phyloP scores from a whole-genome alignment of 2,113 vertebrate species.

The Anolis carolinensis region DNA sequence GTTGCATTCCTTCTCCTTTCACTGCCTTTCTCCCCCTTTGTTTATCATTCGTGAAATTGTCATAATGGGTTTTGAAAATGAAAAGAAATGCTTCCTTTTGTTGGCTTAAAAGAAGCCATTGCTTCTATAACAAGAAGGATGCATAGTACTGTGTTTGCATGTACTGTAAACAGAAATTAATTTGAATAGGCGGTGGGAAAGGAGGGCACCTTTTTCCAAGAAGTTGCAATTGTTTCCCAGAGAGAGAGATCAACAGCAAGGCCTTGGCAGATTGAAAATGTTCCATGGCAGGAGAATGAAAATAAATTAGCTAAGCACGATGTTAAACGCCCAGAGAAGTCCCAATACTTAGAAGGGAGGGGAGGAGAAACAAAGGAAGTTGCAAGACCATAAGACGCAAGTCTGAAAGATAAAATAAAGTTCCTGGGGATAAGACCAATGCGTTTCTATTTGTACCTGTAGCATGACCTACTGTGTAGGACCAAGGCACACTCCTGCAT shows the following conservation, averaged over 20 bases:
- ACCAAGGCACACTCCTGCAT: neutral
- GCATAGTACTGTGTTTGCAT: conserved; percentile 45
- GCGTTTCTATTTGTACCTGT: no score
- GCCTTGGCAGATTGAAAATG: conserved; percentile 40
- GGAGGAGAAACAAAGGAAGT: neutral
- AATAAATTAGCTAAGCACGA: neutral
- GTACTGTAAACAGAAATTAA: conserved; percentile 67
- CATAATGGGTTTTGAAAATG: conserved; percentile 61
- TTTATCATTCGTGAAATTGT: conserved; percentile 52
- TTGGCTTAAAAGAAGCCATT: conserved; percentile 36
- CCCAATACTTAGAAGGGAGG: neutral
- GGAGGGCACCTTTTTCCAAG: conserved; percentile 39
- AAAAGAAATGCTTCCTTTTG: conserved; percentile 50
- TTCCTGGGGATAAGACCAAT: neutral
- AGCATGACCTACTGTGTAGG: no score
- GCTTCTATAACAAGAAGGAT: conserved; percentile 33
- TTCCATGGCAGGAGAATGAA: conserved; percentile 21
- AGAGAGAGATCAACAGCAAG: conserved; percentile 10
- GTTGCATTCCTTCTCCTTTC: conserved; percentile 35
- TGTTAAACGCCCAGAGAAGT: neutral
- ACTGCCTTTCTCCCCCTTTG: conserved; percentile 6
- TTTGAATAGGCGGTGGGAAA: conserved; percentile 58
- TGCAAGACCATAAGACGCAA: neutral
- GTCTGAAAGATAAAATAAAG: no score
- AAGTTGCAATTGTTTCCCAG: conserved; percentile 51